A percentile compares a stretch with the other conserved stretches of the same genome.
These are phyloP conservation scores for Homarus americanus DNA, from an alignment of 1,140 invertebrate genomes.

Conservation along the genomic window DNA sequence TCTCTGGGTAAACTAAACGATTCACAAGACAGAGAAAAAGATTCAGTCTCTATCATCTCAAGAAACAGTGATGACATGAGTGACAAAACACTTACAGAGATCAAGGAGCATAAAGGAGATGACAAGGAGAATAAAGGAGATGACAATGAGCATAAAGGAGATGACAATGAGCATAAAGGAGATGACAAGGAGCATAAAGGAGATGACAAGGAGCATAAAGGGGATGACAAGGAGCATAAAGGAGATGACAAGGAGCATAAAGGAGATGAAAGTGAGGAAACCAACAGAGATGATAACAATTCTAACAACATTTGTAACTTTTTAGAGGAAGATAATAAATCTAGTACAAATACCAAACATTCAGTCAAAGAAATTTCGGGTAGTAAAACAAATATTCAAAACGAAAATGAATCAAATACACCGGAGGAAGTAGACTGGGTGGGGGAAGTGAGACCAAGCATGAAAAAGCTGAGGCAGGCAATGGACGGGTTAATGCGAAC, in stretches of 20 bases:
- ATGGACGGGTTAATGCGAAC: conserved; percentile 91
- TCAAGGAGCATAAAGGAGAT: neutral
- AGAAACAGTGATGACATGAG: neutral
- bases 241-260: neutral
- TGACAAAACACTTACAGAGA: neutral
- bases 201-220: too few species aligned
- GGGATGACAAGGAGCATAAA: neutral
- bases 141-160: neutral
- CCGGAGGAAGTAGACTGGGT: conserved; percentile 81
- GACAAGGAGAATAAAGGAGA: neutral
- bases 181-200: too few species aligned
- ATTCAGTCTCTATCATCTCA: neutral
- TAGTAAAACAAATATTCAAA: neutral
- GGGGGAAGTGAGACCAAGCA: conserved; percentile 86
- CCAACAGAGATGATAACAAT: neutral
- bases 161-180: too few species aligned
- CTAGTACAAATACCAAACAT: neutral
- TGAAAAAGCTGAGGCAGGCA: conserved; percentile 88
- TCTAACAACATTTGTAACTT: neutral
- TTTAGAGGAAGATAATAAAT: conserved; percentile 3
- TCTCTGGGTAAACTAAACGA: neutral
- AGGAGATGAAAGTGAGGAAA: conserved; percentile 23
- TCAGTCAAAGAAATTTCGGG: neutral
- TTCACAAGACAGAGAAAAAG: neutral
- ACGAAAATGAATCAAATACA: neutral